phyloP scores from a whole-genome alignment of 2,113 vertebrate species.

The Sphaerodactylus townsendi region DNA sequence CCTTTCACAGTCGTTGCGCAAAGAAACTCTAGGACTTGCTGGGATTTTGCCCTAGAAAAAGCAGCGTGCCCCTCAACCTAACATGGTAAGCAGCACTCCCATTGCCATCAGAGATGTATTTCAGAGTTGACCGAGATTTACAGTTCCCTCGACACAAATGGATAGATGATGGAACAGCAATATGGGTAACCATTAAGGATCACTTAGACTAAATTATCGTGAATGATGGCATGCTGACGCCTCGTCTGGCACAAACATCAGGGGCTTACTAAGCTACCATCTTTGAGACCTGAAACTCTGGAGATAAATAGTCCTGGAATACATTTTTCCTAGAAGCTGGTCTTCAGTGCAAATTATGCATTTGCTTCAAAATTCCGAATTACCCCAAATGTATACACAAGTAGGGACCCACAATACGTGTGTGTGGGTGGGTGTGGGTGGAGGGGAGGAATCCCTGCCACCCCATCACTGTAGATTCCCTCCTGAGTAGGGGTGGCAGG shows the following conservation, averaged over 20 bases:
- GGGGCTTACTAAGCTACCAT: background rate
- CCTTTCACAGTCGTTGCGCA: too few species aligned
- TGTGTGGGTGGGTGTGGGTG: too few species aligned
- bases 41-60: background rate
- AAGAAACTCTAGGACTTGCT: too few species aligned
- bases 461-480: too few species aligned
- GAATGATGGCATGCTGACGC: background rate
- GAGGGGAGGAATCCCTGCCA: too few species aligned
- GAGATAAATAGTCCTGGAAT: background rate
- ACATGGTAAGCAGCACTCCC: background rate
- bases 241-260: background rate
- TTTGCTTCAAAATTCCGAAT: background rate
- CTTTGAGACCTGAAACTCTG: background rate
- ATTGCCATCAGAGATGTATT: constrained; percentile 3
- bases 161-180: background rate
- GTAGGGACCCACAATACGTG: too few species aligned
- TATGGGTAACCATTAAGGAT: background rate
- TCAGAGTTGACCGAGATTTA: background rate
- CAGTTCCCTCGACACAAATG: background rate
- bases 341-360: constrained; percentile 10
- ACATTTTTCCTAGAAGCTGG: background rate
- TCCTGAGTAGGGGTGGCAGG: too few species aligned
- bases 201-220: background rate
- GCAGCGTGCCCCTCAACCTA: background rate
- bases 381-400: background rate